These are phyloP conservation scores for Fopius arisanus DNA, from an alignment of 1,140 invertebrate genomes.

Conservation along the genomic window DNA sequence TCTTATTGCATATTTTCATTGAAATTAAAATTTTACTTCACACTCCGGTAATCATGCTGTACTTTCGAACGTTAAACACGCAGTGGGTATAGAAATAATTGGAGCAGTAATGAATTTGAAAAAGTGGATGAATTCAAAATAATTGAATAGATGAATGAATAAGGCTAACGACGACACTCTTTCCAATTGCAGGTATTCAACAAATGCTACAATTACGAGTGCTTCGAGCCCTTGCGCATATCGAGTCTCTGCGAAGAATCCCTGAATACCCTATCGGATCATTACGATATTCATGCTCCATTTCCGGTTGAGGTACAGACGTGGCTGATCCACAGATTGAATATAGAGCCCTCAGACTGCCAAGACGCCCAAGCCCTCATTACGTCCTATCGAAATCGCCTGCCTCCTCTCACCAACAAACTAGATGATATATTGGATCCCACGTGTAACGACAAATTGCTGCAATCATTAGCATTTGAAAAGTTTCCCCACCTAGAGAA, in stretches of 20 bases:
- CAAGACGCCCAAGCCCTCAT: conserved; percentile 38
- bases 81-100: background rate
- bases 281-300: conserved; percentile 26
- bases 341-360: conserved; percentile 28
- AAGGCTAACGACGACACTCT: background rate
- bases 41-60: too few species aligned
- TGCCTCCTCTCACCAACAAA: conserved; percentile 36
- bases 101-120: background rate
- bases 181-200: conserved; percentile 54
- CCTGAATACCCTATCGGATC: conserved; percentile 31
- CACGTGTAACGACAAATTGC: conserved; percentile 47
- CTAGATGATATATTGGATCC: conserved; percentile 46
- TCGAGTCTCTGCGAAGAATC: conserved; percentile 38
- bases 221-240: conserved; percentile 48
- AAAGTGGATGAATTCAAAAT: background rate
- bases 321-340: conserved; percentile 38
- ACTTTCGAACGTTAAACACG: too few species aligned
- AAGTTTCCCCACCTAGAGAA: conserved; percentile 25
- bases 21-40: too few species aligned
- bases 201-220: conserved; percentile 53
- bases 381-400: conserved; percentile 31
- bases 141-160: background rate
- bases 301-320: conserved; percentile 33
- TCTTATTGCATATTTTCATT: too few species aligned
- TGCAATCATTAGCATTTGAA: conserved; percentile 42